Conservation (phyloP, 2,797 vertebrate genomes). For the Myotis myotis region DNA sequence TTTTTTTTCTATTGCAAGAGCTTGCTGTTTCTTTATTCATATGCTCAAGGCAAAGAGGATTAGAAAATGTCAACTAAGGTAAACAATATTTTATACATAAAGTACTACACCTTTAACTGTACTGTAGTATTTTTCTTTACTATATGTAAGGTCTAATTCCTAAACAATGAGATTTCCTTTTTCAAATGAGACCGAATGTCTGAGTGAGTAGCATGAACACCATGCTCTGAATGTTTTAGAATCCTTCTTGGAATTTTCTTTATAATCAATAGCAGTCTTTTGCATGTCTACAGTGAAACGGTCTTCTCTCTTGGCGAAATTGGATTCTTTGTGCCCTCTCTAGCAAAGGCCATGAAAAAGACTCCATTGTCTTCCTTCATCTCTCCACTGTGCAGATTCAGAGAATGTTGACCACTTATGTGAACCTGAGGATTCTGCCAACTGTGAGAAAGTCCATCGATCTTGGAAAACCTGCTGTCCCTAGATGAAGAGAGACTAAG, state of each 20-base stretch:
- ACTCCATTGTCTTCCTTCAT: neutral
- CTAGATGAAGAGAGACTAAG: neutral
- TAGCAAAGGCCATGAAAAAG: neutral
- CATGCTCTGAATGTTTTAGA: neutral
- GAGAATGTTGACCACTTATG: neutral
- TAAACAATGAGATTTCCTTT: conserved; percentile 16
- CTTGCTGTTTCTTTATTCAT: neutral
- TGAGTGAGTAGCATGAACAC: neutral
- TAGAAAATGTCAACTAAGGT: neutral
- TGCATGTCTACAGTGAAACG: neutral
- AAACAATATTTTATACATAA: neutral
- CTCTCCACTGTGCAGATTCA: neutral
- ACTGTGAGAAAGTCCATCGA: neutral
- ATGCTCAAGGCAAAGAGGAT: neutral
- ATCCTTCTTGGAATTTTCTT: conserved; percentile 19
- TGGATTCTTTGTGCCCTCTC: neutral
- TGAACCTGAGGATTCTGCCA: neutral
- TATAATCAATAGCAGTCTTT: neutral
- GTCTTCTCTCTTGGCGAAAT: neutral
- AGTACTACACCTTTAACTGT: neutral
- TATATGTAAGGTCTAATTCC: neutral
- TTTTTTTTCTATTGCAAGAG: neutral
- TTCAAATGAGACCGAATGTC: neutral
- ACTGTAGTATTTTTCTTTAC: neutral
- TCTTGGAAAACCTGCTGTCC: neutral